Percentiles rank a stretch among this genome's conserved stretches.
These are phyloP conservation scores for Macrosiphum euphorbiae DNA, from an alignment of 2,888 invertebrate genomes.

Conservation along the genomic window DNA sequence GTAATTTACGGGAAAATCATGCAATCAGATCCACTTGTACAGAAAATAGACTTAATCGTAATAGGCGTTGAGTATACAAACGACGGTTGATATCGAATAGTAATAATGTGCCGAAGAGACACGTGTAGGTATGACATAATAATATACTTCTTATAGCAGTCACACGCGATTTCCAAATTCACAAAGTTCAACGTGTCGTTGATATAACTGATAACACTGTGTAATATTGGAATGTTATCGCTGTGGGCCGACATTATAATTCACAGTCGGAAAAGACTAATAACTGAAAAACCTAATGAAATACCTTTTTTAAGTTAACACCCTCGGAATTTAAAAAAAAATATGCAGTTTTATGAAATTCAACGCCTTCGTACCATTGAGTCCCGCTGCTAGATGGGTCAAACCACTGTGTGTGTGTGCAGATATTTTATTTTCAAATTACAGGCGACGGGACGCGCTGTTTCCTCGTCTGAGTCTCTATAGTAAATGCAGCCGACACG, in stretches of 20 bases:
- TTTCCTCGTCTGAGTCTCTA: background rate
- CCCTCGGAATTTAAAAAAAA: background rate
- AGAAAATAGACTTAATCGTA: conserved; percentile 4
- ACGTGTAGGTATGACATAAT: background rate
- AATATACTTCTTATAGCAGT: background rate
- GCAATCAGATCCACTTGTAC: background rate
- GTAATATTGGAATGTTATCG: background rate
- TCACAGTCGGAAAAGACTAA: too few relatives aligned
- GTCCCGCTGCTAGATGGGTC: background rate
- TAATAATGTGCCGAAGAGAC: background rate
- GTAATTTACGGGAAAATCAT: conserved; percentile 25
- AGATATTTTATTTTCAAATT: background rate
- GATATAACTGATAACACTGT: background rate
- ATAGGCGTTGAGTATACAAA: background rate
- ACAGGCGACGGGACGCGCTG: background rate
- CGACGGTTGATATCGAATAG: conserved; percentile 4
- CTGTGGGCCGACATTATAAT: too few relatives aligned
- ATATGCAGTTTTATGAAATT: background rate
- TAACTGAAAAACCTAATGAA: too few relatives aligned
- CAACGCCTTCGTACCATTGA: background rate
- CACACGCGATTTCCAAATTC: background rate
- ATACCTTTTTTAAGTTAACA: background rate
- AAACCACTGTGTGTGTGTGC: background rate
- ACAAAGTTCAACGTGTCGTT: background rate
- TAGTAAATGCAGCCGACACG: background rate